Conservation (phyloP, 2,797 vertebrate species). For the Centropyge bicolor region DNA sequence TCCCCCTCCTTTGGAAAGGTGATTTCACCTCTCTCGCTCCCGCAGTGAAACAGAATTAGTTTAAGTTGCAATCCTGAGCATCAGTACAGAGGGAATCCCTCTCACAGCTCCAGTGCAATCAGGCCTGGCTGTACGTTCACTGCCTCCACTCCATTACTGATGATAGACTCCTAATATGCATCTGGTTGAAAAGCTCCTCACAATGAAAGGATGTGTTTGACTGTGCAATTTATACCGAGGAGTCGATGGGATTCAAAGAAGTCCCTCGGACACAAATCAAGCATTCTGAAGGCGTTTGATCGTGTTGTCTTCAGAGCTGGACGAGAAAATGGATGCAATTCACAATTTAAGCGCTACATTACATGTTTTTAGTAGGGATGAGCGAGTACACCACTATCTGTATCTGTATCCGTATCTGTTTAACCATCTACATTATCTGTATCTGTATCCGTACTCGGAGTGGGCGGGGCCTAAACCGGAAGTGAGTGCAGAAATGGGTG, state of each 20-base stretch:
- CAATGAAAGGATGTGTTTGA: constrained; percentile 30
- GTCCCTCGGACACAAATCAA: constrained; percentile 31
- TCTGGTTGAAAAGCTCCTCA: constrained; percentile 45
- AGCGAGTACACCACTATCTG: too few relatives aligned
- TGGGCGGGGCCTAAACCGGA: too few relatives aligned
- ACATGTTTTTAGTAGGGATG: too few relatives aligned
- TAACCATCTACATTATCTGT: too few relatives aligned
- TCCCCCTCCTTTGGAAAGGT: not conserved
- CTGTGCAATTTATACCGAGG: constrained; percentile 23
- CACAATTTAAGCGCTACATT: not conserved
- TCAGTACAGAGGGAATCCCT: constrained; percentile 32
- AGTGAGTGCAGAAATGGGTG: too few relatives aligned
- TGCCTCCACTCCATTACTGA: constrained; percentile 53
- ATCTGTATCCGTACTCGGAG: too few relatives aligned
- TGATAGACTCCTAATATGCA: constrained; percentile 49
- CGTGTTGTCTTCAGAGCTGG: not conserved
- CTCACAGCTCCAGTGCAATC: constrained; percentile 42
- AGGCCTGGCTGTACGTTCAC: constrained; percentile 43
- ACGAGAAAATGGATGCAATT: not conserved
- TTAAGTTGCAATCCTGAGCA: constrained; percentile 29
- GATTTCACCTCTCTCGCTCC: constrained; percentile 19
- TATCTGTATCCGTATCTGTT: too few relatives aligned
- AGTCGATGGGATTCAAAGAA: constrained; percentile 40
- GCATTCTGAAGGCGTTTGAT: constrained; percentile 22
- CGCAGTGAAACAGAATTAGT: constrained; percentile 50